A percentile compares a stretch with the other conserved stretches of the same genome.
Evolutionary conservation across 2,888 invertebrate species (phyloP).

Genomic region (Cephonodes hylas): DNA sequence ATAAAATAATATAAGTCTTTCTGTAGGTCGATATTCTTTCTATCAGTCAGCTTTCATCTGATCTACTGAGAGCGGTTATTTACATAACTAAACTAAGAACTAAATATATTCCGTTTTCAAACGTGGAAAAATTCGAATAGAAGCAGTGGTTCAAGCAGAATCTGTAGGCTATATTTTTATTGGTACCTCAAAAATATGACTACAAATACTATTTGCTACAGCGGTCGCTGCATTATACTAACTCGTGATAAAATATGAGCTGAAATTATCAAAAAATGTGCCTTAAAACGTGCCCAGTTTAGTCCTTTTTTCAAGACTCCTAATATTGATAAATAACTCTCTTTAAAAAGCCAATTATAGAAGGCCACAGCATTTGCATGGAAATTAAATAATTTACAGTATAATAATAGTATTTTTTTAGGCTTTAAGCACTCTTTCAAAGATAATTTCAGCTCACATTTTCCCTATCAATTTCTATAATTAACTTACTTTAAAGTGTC

Average conservation of each 20-base stretch:
- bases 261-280: background rate
- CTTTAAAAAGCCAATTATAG: too few relatives aligned
- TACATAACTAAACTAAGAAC: conserved; percentile 22
- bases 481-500: conserved; percentile 51
- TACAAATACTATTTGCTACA: conserved; percentile 38
- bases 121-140: background rate
- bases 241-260: background rate
- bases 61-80: conserved; percentile 30
- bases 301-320: too few relatives aligned
- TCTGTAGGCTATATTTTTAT: conserved; percentile 42
- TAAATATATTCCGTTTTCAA: conserved; percentile 23
- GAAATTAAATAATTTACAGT: too few relatives aligned
- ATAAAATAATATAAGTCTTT: background rate
- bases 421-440: background rate
- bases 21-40: conserved; percentile 3
- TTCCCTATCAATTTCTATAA: background rate
- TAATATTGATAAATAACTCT: too few relatives aligned
- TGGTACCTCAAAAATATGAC: conserved; percentile 46
- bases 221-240: background rate
- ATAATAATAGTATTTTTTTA: too few relatives aligned
- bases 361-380: too few relatives aligned
- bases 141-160: conserved; percentile 27
- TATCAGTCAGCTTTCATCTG: conserved; percentile 6
- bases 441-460: background rate
- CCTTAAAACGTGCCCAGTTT: too few relatives aligned